Base-by-base conservation (phyloP, 2,888 invertebrate genomes). In the Arrhopalites spinosus region DNA sequence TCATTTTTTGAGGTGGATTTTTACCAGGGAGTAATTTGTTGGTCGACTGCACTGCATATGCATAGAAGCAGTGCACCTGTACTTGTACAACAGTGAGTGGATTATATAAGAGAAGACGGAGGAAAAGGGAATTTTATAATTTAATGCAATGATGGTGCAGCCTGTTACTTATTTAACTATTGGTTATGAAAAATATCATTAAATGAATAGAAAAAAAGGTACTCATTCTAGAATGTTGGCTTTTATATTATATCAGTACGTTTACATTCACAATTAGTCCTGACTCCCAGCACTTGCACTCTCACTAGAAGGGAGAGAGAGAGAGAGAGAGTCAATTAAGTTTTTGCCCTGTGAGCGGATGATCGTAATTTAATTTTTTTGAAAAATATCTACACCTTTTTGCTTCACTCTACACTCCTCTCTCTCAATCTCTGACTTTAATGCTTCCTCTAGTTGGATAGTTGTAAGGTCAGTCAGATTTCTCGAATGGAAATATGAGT, bases 361-460 rank as follows among this genome's bases (percentile, higher is more conserved):
- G 53, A 53, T 53, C 53, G 53, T 53, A 53, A 53, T 53, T 53
- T 53, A 53, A 53, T 53, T 53, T 53, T 53, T 53, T 53, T 2
- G 15, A 53, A 53, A 53, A 8, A 20, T 53, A 5, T 53, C 23
- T 53, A 17, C 23, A 20, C 23, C 23, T 53, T 53, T 53, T 53
- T 45, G 47, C 15, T 53, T 20, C 5, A 17, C 23, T 17, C 23
- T 45, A 11, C 8, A 45, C 8, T 45, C 23, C 8, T 53, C 53
- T 17, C 53, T 5, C 8, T 53, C n/a, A 15, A 15, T 53, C 53
- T 53, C 23, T 17, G 5, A 5, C 17, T 53, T 8, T 53, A 20
- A 53, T 20, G 3, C 23, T 53, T 20, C 23, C 53, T 53, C 5
- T 53, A 8, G 53, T 53, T 53, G 15, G 36, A 7, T 36, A 11